These are phyloP conservation scores for Eupithecia vulgata DNA, from an alignment of 2,888 invertebrate genomes.

Conservation along the genomic window DNA sequence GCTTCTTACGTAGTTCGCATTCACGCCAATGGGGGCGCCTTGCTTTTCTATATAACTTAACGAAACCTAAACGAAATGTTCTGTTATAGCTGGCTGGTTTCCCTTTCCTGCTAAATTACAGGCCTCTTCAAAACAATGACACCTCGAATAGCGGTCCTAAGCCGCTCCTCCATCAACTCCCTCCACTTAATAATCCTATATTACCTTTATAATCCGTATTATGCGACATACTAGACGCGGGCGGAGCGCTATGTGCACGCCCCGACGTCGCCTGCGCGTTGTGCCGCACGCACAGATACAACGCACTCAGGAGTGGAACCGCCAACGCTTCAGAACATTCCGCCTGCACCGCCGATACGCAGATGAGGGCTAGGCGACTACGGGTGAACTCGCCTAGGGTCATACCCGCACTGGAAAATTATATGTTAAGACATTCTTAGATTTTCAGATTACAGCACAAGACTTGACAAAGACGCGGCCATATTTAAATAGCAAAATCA, in stretches of 20 bases:
- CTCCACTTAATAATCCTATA: neutral
- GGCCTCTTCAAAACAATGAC: neutral
- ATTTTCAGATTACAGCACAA: no score
- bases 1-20: no score
- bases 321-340: conserved; percentile 71
- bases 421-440: neutral
- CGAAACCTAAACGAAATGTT: no score
- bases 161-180: neutral
- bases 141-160: neutral
- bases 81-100: no score
- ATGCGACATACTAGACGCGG: conserved; percentile 55
- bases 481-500: no score
- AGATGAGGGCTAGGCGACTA: conserved; percentile 69
- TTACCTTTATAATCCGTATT: conserved; percentile 64
- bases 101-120: no score
- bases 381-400: conserved; percentile 71
- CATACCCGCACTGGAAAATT: conserved; percentile 63
- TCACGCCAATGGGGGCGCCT: no score
- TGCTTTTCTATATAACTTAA: no score
- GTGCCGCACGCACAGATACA: conserved; percentile 77
- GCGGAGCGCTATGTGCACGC: conserved; percentile 49
- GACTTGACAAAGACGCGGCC: no score
- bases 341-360: conserved; percentile 76
- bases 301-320: conserved; percentile 73
- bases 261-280: conserved; percentile 54